phyloP scores from a whole-genome alignment of 2,113 vertebrate species.

The pig (Sus scrofa) region DNA sequence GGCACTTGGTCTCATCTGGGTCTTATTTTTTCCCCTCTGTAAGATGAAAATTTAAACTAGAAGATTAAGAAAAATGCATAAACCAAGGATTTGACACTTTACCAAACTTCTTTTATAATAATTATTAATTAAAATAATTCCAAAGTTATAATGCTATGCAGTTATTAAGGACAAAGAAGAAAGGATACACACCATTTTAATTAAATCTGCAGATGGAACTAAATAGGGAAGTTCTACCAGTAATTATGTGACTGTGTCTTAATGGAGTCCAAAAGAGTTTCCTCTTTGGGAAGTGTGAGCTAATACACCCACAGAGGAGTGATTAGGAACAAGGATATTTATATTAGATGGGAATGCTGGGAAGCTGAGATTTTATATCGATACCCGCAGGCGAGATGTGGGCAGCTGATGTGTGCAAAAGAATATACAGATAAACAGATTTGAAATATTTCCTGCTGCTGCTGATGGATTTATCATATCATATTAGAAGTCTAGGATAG shows the following conservation, averaged over 20 bases:
- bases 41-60: slow-evolving; percentile 26
- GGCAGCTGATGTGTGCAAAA: slow-evolving; percentile 66
- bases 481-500: slow-evolving; percentile 19
- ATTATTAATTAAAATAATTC: slow-evolving; percentile 44
- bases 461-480: slow-evolving; percentile 28
- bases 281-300: slow-evolving; percentile 77
- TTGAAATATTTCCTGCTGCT: slow-evolving; percentile 39
- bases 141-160: neutral
- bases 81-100: neutral
- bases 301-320: slow-evolving; percentile 77
- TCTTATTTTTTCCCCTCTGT: neutral
- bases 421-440: slow-evolving; percentile 47
- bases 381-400: slow-evolving; percentile 70
- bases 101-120: neutral
- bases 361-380: slow-evolving; percentile 66
- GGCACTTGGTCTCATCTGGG: neutral
- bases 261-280: slow-evolving; percentile 69
- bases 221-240: slow-evolving; percentile 50
- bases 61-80: slow-evolving; percentile 19
- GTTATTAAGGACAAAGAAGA: slow-evolving; percentile 56
- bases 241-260: slow-evolving; percentile 69
- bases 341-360: slow-evolving; percentile 70
- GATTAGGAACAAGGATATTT: slow-evolving; percentile 69
- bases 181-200: slow-evolving; percentile 58
- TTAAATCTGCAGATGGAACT: slow-evolving; percentile 60